Conservation (phyloP, 2,113 vertebrate species). For the Coptodon rendalli region DNA sequence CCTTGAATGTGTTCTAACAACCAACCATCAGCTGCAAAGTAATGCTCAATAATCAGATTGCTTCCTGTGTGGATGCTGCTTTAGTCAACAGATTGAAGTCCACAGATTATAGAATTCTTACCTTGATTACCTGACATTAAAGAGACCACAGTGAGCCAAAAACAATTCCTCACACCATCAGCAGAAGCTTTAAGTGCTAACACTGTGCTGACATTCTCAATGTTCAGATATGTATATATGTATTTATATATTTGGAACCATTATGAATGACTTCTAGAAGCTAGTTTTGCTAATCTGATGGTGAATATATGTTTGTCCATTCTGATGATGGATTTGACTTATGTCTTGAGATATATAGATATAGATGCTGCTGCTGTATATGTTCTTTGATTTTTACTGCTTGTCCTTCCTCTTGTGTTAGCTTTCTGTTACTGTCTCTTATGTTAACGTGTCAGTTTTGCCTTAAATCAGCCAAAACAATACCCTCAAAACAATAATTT, state of each 20-base stretch:
- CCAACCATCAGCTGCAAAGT: background rate
- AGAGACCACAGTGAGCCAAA: background rate
- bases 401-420: background rate
- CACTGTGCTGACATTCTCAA: too few relatives aligned
- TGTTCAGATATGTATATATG: background rate
- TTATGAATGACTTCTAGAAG: background rate
- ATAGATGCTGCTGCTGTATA: background rate
- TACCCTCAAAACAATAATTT: background rate
- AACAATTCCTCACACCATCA: background rate
- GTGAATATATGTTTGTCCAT: background rate
- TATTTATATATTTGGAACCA: background rate
- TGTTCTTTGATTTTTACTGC: background rate
- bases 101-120: background rate
- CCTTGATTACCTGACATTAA: background rate
- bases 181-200: background rate
- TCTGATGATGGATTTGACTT: background rate
- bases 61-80: background rate
- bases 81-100: background rate
- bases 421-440: background rate
- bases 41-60: background rate
- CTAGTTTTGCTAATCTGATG: background rate
- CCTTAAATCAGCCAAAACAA: background rate
- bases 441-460: background rate
- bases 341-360: background rate
- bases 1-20: background rate